Conservation (phyloP, 2,888 invertebrate species). For the Drymonia ruficornis region DNA sequence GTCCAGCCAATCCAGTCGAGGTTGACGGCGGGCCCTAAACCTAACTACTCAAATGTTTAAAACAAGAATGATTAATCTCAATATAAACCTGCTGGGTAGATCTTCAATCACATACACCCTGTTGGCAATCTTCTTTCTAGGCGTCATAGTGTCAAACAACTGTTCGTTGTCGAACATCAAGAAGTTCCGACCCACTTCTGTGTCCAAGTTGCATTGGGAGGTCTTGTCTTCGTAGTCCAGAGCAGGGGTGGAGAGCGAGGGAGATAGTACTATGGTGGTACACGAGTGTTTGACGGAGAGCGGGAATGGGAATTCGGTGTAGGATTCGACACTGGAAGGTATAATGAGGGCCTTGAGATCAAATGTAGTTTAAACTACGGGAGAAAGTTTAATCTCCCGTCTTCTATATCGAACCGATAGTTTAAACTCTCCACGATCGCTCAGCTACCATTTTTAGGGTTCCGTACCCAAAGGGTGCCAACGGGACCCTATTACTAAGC, state of each 20-base stretch:
- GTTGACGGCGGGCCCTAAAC: too few relatives aligned
- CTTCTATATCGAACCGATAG: too few relatives aligned
- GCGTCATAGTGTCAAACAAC: constrained; percentile 50
- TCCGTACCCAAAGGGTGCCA: too few relatives aligned
- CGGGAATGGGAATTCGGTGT: constrained; percentile 41
- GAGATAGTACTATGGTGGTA: constrained; percentile 21
- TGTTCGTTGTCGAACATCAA: constrained; percentile 72
- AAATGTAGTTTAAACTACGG: too few relatives aligned
- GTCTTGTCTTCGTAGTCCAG: constrained; percentile 54
- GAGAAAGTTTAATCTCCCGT: too few relatives aligned
- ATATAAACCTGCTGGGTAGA: constrained; percentile 67
- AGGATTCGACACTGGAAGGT: constrained; percentile 57
- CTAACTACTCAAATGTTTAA: not conserved
- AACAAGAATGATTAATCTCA: constrained; percentile 4
- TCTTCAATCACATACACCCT: constrained; percentile 72
- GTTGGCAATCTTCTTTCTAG: constrained; percentile 47
- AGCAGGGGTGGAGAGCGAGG: constrained; percentile 39
- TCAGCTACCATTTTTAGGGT: too few relatives aligned
- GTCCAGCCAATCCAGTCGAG: too few relatives aligned
- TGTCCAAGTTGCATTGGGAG: constrained; percentile 70
- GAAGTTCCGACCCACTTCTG: constrained; percentile 61
- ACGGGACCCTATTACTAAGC: too few relatives aligned
- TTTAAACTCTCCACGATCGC: too few relatives aligned
- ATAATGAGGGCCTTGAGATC: too few relatives aligned
- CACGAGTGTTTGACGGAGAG: constrained; percentile 16